Evolutionary conservation across 1,140 invertebrate species (phyloP).

Genomic region (Danaus plexippus): DNA sequence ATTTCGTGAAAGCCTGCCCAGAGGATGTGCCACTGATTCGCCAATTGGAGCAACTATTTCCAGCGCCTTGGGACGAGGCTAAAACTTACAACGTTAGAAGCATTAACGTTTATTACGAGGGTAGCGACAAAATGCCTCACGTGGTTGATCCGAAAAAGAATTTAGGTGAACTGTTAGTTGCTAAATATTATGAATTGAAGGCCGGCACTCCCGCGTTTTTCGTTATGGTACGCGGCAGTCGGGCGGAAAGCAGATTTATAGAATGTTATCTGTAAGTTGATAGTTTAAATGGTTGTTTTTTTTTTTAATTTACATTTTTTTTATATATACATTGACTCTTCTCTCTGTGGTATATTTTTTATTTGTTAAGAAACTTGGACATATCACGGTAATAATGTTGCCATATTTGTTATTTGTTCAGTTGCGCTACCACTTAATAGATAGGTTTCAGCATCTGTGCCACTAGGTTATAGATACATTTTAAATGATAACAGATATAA

Average conservation of each 20-base stretch:
- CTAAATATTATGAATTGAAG: constrained; percentile 73
- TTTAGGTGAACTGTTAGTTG: constrained; percentile 76
- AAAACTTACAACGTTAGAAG: constrained; percentile 77
- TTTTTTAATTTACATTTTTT: constrained; percentile 1
- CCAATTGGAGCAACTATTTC: constrained; percentile 76
- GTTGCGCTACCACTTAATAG: too few relatives aligned
- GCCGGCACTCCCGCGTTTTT: constrained; percentile 60
- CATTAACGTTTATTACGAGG: constrained; percentile 87
- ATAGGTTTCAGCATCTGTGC: too few relatives aligned
- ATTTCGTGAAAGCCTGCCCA: constrained; percentile 79
- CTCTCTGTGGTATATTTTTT: too few relatives aligned
- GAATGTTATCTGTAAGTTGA: constrained; percentile 42
- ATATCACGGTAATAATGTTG: too few relatives aligned
- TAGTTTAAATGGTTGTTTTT: neutral
- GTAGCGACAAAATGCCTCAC: constrained; percentile 77
- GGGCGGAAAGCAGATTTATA: constrained; percentile 45
- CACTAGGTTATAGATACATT: too few relatives aligned
- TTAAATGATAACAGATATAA: too few relatives aligned
- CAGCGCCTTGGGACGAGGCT: constrained; percentile 82
- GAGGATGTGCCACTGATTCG: constrained; percentile 58
- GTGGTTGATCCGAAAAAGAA: constrained; percentile 74
- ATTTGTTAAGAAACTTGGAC: too few relatives aligned
- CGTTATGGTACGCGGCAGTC: constrained; percentile 44
- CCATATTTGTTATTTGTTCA: too few relatives aligned
- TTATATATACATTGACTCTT: neutral